These are phyloP conservation scores for Ctenochaetus hawaiiensis DNA, from an alignment of 2,797 vertebrate genomes.

Conservation along the genomic window DNA sequence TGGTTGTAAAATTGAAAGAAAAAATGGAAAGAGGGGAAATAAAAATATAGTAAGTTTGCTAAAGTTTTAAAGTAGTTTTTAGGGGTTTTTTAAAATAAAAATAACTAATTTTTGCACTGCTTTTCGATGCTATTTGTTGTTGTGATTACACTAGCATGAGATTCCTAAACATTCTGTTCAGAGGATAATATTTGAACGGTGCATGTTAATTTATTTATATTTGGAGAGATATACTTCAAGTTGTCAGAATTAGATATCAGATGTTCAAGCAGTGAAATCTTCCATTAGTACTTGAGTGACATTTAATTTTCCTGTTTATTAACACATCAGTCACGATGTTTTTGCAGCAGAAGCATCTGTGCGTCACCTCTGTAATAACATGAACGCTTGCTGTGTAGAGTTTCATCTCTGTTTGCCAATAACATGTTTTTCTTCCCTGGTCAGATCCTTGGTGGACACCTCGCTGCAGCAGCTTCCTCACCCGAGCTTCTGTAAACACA, in stretches of 20 bases:
- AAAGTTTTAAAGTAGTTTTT: too few species aligned
- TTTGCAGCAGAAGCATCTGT: neutral
- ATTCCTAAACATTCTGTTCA: too few species aligned
- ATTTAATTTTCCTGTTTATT: neutral
- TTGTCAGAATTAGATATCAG: neutral
- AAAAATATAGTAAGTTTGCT: too few species aligned
- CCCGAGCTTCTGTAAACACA: conserved; percentile 85
- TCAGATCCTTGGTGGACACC: conserved; percentile 88
- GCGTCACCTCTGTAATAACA: neutral
- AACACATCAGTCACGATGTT: neutral
- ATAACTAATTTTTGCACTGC: too few species aligned
- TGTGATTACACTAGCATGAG: neutral
- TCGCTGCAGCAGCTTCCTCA: conserved; percentile 84
- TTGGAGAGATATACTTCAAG: neutral
- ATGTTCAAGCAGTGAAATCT: neutral
- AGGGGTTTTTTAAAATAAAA: too few species aligned
- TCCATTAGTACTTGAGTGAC: neutral
- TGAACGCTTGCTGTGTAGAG: neutral
- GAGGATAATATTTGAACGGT: neutral
- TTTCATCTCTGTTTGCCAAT: neutral
- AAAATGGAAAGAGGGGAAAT: too few species aligned
- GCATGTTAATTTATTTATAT: neutral
- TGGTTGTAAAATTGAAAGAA: too few species aligned
- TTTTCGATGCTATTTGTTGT: neutral
- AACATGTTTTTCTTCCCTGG: conserved; percentile 16